Base-by-base conservation (phyloP, 1,140 invertebrate genomes). In the Agraylea sexmaculata region DNA sequence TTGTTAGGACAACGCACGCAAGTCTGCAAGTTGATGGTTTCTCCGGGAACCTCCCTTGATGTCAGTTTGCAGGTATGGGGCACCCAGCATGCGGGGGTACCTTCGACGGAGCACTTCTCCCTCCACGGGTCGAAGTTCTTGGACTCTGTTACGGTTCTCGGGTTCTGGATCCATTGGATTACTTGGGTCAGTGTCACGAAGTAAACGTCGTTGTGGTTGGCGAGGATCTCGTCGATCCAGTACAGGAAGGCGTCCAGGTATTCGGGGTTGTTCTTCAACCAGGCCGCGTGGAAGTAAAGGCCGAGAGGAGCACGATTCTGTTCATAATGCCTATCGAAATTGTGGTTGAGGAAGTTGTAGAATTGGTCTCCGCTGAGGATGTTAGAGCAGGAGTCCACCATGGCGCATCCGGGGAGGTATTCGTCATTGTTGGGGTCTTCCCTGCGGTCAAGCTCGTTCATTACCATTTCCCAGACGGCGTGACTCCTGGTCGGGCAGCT, bases 101-200 rank as follows among this genome's bases (percentile, higher is more conserved):
- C 83, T 47, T 86, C 78, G 0, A 88, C 83, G 13, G 75, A 63
- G 54, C 87, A 91, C 75, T 89, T 91, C 65, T 92, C 89, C 68
- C 82, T 83, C 88, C 88, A 94, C 12, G 88, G 82, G 54, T 91
- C 87, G 62, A 92, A 93, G 66, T 79, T 89, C 68, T 89, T 88
- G 6, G 84, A 77, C 55, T 91, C 84, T 19, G 75, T 71, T 42
- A 87, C 58, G 2, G 86, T 87, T 27, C 82, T 73, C 7, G 90
- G 89, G 54, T 90, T 91, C 56, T 92, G 88, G 58, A 95, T 91
- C 90, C 91, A 95, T 57, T 94, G 88, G 50, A 95, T 90, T 1
- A 93, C 89, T 63, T 91, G 88, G 2, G 88, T 93, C 83, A 92
- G 93, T n/a, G 90, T 95, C 1, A 93, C 87, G 56, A 96, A 94